Base-by-base conservation (phyloP, 1,140 invertebrate genomes). In the Epicauta chinensis region DNA sequence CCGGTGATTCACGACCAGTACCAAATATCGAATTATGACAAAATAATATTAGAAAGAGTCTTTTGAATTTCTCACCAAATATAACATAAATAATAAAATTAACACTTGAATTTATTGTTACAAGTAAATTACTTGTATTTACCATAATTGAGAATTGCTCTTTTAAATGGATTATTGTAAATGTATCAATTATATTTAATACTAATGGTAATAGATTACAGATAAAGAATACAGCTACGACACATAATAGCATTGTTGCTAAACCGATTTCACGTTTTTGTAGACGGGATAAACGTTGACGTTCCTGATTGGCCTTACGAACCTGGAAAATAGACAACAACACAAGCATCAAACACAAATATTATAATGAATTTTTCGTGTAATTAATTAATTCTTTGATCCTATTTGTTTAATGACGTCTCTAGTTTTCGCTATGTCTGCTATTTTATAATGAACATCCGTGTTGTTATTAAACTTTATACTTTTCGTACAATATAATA, bases 31-130 rank as follows among this genome's bases (percentile, higher is more conserved):
- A 72, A 14, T 80, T 75, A 37, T 81, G 80, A 70, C 90, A 94
- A 73, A 95, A 94, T 63, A 92, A 80, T 62, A 87, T 81, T 47
- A 94, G 74, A 71, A 94, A 93, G 47, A 93, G 81, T 32, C 88
- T 79, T 63, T 94, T 89, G 73, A 98, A 98, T 67, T 97, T 97
- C 65, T 95, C 89, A 0, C 94, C 95, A 68, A 97, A 96, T 31
- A 95, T 92, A 51, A 96, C 93, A 73, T 98, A 98, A 53, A 98
- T 93, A 43, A 97, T 83, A 69, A 97, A 97, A 71, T 98, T 98
- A 30, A 97, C 89, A 59, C 93, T 94, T 61, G 92, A 96, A 74
- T 98, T 98, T 60, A 97, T 86, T 16, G 91, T 96, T 9, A 97
- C 92, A 17, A 97, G 76, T n/a, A 97, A 79, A 70, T 98, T 97